phyloP scores from a whole-genome alignment of 2,797 vertebrate species.

The Oryzias sinensis region DNA sequence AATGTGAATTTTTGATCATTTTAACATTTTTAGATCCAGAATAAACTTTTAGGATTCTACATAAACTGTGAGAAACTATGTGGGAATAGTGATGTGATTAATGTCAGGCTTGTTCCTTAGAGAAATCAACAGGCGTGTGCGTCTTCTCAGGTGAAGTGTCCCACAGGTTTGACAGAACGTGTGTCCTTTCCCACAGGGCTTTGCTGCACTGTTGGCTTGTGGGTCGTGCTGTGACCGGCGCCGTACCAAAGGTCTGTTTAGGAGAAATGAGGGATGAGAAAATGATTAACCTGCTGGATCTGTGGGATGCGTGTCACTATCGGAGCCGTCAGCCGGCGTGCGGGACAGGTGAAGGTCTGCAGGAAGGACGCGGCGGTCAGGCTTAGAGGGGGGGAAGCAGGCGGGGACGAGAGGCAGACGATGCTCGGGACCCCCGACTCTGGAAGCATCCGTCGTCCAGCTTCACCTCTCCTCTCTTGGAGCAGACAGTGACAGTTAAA shows the following conservation, averaged over 20 bases:
- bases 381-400: constrained; percentile 11
- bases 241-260: constrained; percentile 50
- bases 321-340: constrained; percentile 27
- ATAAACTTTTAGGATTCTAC: too few species aligned
- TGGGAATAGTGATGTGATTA: too few species aligned
- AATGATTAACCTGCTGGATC: constrained; percentile 74
- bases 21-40: too few species aligned
- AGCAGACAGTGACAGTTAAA: not conserved
- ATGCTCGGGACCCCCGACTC: constrained; percentile 5
- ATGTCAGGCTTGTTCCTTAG: too few species aligned
- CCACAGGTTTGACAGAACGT: too few species aligned
- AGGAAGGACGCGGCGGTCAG: constrained; percentile 31
- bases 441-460: not conserved
- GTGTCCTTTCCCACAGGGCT: constrained; percentile 6
- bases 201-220: constrained; percentile 23
- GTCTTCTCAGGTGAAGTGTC: too few species aligned
- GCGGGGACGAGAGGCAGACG: constrained; percentile 19
- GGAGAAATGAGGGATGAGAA: constrained; percentile 39
- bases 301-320: constrained; percentile 34
- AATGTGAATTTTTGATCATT: too few species aligned
- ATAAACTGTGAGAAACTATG: too few species aligned
- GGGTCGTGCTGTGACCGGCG: not conserved
- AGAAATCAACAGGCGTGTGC: too few species aligned
- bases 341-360: constrained; percentile 62
- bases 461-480: not conserved